Evolutionary conservation across 2,888 invertebrate species (phyloP).

Genomic region (Parascotia fuliginaria): DNA sequence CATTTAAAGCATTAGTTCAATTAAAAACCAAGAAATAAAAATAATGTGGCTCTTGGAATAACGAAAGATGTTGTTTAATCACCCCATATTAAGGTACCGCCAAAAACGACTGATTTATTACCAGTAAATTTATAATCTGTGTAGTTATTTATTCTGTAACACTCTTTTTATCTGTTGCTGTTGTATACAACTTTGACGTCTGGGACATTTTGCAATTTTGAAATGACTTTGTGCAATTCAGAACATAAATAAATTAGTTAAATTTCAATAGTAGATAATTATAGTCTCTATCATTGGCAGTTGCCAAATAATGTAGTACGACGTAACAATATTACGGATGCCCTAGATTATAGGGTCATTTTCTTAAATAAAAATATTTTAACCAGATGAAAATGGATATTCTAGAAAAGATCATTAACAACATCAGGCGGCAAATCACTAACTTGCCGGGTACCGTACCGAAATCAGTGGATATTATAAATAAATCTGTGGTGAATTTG

Average conservation of each 20-base stretch:
- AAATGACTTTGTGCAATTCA: slow-evolving; percentile 30
- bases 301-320: slow-evolving; percentile 81
- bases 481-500: slow-evolving; percentile 70
- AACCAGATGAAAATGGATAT: slow-evolving; percentile 65
- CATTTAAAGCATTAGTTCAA: no score
- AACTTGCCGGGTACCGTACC: slow-evolving; percentile 65
- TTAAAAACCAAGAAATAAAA: no score
- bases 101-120: no score
- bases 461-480: slow-evolving; percentile 68
- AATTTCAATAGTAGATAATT: slow-evolving; percentile 58
- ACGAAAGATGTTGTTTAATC: no score
- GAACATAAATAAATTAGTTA: slow-evolving; percentile 40
- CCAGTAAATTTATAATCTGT: no score
- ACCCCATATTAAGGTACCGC: no score
- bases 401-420: slow-evolving; percentile 69
- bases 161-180: no score
- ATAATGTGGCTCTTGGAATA: no score
- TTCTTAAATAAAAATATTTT: not conserved
- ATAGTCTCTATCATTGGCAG: slow-evolving; percentile 57
- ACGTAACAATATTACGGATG: slow-evolving; percentile 62
- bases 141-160: no score
- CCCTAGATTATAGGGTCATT: slow-evolving; percentile 53
- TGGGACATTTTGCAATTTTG: slow-evolving; percentile 27
- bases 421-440: slow-evolving; percentile 59
- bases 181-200: no score